Conservation (phyloP, 2,113 vertebrate species). For the Cynoglossus semilaevis region DNA sequence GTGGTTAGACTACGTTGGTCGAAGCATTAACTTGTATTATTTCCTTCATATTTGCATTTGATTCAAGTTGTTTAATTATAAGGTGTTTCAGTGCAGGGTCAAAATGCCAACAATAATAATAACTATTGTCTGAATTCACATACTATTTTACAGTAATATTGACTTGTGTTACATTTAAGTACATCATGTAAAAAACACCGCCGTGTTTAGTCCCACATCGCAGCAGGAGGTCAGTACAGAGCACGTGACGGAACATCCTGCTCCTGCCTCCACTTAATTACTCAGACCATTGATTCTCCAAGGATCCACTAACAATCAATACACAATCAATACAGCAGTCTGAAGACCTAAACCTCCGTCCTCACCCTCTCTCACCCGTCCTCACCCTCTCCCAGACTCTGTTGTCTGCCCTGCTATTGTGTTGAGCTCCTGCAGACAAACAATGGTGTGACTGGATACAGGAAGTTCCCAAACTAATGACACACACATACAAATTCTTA, state of each 20-base stretch:
- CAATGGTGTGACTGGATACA: conserved; percentile 32
- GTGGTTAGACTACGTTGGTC: too few species aligned
- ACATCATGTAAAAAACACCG: too few species aligned
- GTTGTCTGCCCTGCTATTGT: conserved; percentile 31
- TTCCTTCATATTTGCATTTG: too few species aligned
- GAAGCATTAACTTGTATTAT: too few species aligned
- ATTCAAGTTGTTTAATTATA: too few species aligned
- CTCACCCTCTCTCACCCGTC: conserved; percentile 10
- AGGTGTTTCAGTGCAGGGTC: too few species aligned
- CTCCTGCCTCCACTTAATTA: conserved; percentile 27
- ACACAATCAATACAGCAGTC: conserved; percentile 56
- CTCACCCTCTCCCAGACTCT: conserved; percentile 29
- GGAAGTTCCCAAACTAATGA: conserved; percentile 34
- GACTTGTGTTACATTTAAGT: too few species aligned
- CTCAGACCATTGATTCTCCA: conserved; percentile 31
- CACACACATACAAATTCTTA: not conserved
- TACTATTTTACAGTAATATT: too few species aligned
- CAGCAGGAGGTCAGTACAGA: conserved; percentile 46
- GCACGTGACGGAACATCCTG: not conserved
- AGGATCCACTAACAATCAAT: conserved; percentile 42
- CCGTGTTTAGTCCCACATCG: not conserved
- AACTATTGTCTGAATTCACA: too few species aligned
- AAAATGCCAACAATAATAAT: too few species aligned
- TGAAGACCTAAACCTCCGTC: conserved; percentile 18
- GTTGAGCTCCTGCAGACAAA: conserved; percentile 28